Conservation (phyloP, 1,140 invertebrate species). For the Thrips palmi region DNA sequence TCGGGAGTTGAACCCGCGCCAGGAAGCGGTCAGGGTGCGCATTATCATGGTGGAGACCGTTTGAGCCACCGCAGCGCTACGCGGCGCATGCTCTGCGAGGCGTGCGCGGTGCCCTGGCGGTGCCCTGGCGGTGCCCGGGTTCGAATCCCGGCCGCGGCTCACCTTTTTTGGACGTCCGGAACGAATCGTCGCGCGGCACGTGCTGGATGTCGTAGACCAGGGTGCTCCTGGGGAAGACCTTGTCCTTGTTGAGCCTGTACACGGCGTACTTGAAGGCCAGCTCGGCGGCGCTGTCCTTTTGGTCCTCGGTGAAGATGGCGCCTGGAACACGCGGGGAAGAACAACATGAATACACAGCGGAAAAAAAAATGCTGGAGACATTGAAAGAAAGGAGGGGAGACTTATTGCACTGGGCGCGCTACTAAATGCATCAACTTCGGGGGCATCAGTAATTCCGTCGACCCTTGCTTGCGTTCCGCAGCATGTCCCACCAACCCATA, state of each 20-base stretch:
- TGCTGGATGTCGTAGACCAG: constrained; percentile 82
- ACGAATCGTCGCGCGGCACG: constrained; percentile 69
- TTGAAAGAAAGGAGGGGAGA: constrained; percentile 9
- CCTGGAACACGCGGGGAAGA: constrained; percentile 37
- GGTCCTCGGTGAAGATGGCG: constrained; percentile 79
- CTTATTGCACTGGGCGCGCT: not conserved
- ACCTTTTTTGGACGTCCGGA: constrained; percentile 84
- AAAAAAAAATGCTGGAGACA: constrained; percentile 7
- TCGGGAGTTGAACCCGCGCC: too few species aligned
- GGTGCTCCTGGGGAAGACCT: constrained; percentile 61
- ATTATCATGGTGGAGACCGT: too few species aligned
- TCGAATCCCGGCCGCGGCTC: too few species aligned
- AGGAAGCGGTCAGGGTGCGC: too few species aligned
- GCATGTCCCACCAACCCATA: too few species aligned
- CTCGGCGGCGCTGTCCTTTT: constrained; percentile 64
- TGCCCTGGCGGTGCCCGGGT: too few species aligned
- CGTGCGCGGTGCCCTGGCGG: too few species aligned
- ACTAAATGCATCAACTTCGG: too few species aligned
- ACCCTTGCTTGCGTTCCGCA: too few species aligned
- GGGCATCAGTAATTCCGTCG: too few species aligned
- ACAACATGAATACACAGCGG: not conserved
- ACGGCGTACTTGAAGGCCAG: constrained; percentile 86
- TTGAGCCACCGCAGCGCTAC: too few species aligned
- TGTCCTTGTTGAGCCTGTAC: constrained; percentile 77
- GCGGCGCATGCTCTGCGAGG: too few species aligned